phyloP scores from a whole-genome alignment of 2,888 invertebrate species.

The Doris montereyensis region DNA sequence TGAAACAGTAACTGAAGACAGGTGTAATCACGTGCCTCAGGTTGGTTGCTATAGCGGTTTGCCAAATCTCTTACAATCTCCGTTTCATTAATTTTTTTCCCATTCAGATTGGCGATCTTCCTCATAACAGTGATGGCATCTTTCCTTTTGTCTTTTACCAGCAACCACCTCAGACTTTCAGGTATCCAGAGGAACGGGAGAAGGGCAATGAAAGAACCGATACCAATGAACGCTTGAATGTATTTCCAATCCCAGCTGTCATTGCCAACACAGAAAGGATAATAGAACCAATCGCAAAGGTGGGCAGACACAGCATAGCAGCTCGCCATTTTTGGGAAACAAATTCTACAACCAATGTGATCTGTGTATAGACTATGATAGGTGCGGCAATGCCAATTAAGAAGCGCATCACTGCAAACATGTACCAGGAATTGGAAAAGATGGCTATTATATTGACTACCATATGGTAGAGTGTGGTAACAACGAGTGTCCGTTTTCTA shows the following conservation, averaged over 20 bases:
- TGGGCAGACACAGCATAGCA: background rate
- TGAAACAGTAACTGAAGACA: no score
- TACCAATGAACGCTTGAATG: background rate
- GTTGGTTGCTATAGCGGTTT: background rate
- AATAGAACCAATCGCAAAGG: background rate
- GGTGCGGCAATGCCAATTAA: background rate
- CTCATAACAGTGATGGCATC: background rate
- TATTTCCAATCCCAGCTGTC: background rate
- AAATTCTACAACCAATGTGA: background rate
- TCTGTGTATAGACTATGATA: background rate
- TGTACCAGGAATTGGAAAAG: background rate
- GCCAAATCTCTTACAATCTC: background rate
- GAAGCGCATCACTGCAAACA: background rate
- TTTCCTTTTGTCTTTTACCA: background rate
- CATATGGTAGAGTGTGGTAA: background rate
- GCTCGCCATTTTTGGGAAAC: background rate
- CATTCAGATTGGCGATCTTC: background rate
- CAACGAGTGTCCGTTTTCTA: background rate
- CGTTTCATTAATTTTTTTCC: background rate
- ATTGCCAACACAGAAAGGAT: background rate
- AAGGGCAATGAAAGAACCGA: background rate
- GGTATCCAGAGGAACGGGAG: background rate
- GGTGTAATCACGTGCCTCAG: background rate
- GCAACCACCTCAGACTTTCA: background rate
- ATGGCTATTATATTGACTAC: background rate